phyloP scores from a whole-genome alignment of 1,140 invertebrate species.

The Cotesia glomerata region DNA sequence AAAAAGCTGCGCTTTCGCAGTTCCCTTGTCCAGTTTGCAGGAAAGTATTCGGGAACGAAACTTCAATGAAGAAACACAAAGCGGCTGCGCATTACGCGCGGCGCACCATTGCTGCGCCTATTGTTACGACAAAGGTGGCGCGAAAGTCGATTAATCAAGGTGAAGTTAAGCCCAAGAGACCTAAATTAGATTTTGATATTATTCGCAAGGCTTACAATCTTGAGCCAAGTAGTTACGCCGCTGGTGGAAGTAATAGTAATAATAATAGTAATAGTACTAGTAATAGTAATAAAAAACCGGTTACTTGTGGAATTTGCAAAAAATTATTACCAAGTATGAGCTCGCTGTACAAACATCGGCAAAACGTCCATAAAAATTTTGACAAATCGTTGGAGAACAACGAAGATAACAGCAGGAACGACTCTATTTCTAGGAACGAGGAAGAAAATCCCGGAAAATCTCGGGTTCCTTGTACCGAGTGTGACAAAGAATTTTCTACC shows the following conservation, averaged over 20 bases:
- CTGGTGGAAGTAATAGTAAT: not conserved
- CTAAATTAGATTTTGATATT: slow-evolving; percentile 28
- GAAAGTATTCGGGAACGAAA: slow-evolving; percentile 65
- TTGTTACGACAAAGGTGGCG: not conserved
- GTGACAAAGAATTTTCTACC: slow-evolving; percentile 64
- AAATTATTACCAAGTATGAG: slow-evolving; percentile 52
- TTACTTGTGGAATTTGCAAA: slow-evolving; percentile 54
- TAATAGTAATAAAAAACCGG: slow-evolving; percentile 41
- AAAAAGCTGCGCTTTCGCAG: slow-evolving; percentile 59
- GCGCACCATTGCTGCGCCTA: not conserved
- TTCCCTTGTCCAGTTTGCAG: slow-evolving; percentile 64
- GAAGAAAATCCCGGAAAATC: not conserved
- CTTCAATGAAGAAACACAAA: slow-evolving; percentile 64
- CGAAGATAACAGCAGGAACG: not conserved
- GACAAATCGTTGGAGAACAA: too few species aligned
- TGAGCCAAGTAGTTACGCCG: not conserved
- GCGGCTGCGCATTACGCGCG: slow-evolving; percentile 27
- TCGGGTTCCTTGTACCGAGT: slow-evolving; percentile 64
- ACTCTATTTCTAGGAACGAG: slow-evolving; percentile 38
- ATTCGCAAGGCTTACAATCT: slow-evolving; percentile 24
- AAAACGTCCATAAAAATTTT: slow-evolving; percentile 43
- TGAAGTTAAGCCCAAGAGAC: slow-evolving; percentile 21
- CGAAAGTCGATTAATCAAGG: slow-evolving; percentile 3
- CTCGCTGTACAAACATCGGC: slow-evolving; percentile 55
- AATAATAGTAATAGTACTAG: not conserved